Evolutionary conservation across 2,113 vertebrate genomes (phyloP).

Genomic region (Choloepus hoffmanni): DNA sequence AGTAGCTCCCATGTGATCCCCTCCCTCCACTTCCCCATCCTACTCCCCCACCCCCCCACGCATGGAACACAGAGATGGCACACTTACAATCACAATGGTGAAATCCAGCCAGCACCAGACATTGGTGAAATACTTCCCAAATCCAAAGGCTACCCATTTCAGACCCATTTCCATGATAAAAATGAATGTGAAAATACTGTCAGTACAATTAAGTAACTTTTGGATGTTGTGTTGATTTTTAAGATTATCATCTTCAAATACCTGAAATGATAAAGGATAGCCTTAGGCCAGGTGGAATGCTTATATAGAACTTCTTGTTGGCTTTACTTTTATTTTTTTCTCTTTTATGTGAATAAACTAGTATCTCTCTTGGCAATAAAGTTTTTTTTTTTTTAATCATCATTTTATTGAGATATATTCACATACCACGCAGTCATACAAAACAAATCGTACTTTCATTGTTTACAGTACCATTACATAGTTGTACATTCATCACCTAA

Average conservation of each 20-base stretch:
- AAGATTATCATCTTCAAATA: constrained; percentile 96
- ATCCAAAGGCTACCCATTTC: constrained; percentile 97
- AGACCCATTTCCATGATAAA: constrained; percentile 96
- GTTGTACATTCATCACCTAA: too few relatives aligned
- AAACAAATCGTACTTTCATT: too few relatives aligned
- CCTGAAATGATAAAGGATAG: constrained; percentile 84
- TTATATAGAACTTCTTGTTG: neutral
- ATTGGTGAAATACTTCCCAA: constrained; percentile 96
- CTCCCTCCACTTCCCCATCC: neutral
- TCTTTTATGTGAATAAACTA: neutral
- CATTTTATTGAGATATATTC: too few relatives aligned
- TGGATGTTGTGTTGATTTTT: constrained; percentile 84
- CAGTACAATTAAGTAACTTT: constrained; percentile 90
- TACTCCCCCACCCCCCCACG: too few relatives aligned
- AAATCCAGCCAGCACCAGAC: constrained; percentile 98
- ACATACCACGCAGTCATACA: too few relatives aligned
- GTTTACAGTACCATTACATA: too few relatives aligned
- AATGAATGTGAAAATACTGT: constrained; percentile 94
- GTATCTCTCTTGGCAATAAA: neutral
- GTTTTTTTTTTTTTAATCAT: too few relatives aligned
- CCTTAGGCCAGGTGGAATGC: neutral
- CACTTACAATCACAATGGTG: constrained; percentile 93
- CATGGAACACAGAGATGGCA: neutral
- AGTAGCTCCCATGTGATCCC: neutral
- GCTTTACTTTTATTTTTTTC: neutral